A percentile compares a stretch with the other conserved stretches of the same genome.
These are phyloP conservation scores for Meandrina meandrites DNA, from an alignment of 92 coral and sea anemone genomes.

Conservation along the genomic window DNA sequence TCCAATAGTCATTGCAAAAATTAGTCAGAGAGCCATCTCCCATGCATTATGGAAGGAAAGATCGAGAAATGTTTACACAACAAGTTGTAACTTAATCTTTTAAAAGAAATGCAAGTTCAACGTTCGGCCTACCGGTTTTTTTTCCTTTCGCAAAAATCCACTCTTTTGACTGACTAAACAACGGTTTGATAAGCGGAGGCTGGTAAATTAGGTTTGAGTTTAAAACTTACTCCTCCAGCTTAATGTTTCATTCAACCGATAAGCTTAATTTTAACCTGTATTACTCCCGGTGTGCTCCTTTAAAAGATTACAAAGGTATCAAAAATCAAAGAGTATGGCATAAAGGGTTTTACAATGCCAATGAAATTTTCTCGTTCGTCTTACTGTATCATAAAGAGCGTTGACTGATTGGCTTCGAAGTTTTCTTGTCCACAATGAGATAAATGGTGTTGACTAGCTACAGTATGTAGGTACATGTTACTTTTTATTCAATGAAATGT, in stretches of 20 bases:
- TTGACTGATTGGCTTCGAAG: too few species aligned
- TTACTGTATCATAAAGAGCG: too few species aligned
- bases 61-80: background rate
- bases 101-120: background rate
- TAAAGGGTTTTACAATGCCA: too few species aligned
- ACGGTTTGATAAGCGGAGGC: background rate
- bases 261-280: background rate
- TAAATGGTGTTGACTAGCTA: too few species aligned
- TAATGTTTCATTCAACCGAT: background rate
- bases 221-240: too few species aligned
- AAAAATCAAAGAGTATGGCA: background rate
- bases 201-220: too few species aligned
- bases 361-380: too few species aligned
- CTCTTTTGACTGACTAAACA: background rate
- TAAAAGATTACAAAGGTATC: background rate
- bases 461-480: too few species aligned
- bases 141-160: background rate
- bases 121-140: background rate
- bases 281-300: too few species aligned
- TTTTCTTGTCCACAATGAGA: too few species aligned
- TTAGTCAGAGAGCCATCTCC: background rate
- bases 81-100: background rate
- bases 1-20: background rate
- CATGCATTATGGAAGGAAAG: background rate
- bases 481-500: too few species aligned